Evolutionary conservation across 2,113 vertebrate genomes (phyloP), one percentile per base, ranked within the genome.

Genomic region (Furnarius figulus): DNA sequence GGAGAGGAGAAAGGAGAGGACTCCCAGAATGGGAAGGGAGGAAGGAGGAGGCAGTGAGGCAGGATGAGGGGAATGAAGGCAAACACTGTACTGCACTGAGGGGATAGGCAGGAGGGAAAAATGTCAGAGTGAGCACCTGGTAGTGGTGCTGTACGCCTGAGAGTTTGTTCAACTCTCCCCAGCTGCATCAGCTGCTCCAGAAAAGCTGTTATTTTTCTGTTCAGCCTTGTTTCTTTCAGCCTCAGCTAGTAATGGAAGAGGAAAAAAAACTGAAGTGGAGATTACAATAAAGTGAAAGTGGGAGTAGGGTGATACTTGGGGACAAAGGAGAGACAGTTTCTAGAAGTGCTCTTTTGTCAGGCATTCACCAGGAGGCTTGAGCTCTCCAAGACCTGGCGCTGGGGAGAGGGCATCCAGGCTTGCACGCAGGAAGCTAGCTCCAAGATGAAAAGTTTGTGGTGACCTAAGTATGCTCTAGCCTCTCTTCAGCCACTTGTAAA

Each of bases 141-240:
- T 68, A 61, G 79, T 78, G 79, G 53, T 95, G 83, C 61, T 95
- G 89, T 84, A 63, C 80, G 84, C 84, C 93, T 81, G 52, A 25
- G 44, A 74, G 80, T 80, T 90, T 46, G 31, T 58, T 84, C 61
- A 30, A 20, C 30, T 78, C 58, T 75, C 47, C 39, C 52, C 53
- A 63, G 19, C 39, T 77, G 27, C 56, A 20, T 35, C 42, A 40
- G 23, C 56, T 90, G 37, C 12, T 74, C 27, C 52, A 67, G 55
- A 67, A 89, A 72, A 59, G 25, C 25, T 70, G 33, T 31, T 63
- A 12, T 55, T 90, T 90, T 66, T 67, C 61, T 77, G 19, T 30
- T 25, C 59, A 86, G 42, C 47, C 55, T 89, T 86, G 27, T 33
- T 72, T 77, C 44, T 95, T 81, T 84, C 35, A 88, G 19, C 44